These are phyloP conservation scores for Archivesica marissinica DNA, from an alignment of 1,140 invertebrate species.

Conservation along the genomic window DNA sequence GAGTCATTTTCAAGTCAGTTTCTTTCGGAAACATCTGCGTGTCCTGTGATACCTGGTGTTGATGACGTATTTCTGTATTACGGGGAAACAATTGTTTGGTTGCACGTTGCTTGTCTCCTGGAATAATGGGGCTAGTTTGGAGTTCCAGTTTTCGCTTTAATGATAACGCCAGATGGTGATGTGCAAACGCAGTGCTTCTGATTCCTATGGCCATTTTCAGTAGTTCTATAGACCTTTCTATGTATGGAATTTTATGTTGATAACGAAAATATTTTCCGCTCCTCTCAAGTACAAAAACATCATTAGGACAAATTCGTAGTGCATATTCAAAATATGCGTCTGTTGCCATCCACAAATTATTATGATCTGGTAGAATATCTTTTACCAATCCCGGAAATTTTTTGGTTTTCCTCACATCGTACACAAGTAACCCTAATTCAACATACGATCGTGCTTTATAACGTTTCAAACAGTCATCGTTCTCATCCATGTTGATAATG, in stretches of 20 bases:
- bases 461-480: neutral
- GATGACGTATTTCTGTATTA: neutral
- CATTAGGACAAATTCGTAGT: neutral
- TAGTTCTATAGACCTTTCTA: neutral
- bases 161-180: slow-evolving; percentile 10
- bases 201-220: neutral
- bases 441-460: neutral
- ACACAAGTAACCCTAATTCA: neutral
- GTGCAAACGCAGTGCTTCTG: neutral
- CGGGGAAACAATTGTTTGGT: neutral
- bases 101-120: neutral
- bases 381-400: neutral
- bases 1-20: no score
- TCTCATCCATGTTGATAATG: neutral
- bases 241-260: neutral
- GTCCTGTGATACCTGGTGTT: no score
- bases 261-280: neutral
- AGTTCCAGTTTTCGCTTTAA: neutral
- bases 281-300: neutral
- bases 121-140: neutral
- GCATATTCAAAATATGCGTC: neutral
- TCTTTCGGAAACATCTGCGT: no score
- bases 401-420: neutral
- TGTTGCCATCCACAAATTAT: neutral
- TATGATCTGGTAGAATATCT: neutral